Base-by-base conservation (phyloP, 1,140 invertebrate genomes). In the Pseudomyrmex dendroicus region DNA sequence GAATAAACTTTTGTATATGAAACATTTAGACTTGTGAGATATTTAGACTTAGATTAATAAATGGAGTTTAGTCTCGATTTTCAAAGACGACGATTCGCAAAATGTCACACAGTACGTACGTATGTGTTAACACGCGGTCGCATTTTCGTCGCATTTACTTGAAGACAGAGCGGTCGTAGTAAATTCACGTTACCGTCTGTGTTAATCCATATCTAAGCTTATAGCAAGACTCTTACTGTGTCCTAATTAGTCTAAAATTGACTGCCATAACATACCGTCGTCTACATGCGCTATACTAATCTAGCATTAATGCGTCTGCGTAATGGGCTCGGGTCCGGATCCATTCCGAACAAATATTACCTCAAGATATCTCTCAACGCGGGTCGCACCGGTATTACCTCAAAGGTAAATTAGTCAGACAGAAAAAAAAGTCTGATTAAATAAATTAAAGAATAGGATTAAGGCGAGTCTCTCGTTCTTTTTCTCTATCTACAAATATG, bases 181-280 rank as follows among this genome's bases (percentile, higher is more conserved):
- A 80, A 35, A 80, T 80, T 80, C 61, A 72, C 70, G n/a, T 59
- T 72, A 59, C 8, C 66, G 17, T 80, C 76, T 72, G 61, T 61
- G 54, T 80, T 72, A 72, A 59, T 80, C 66, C 44, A 1, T 17
- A 15, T 61, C 10, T 61, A 59, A 46, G 20, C 20, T 50, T 15
- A 44, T 17, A 25, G 20, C 48, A 59, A 80, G 66, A 61, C 44
- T 48, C 20, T 44, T 57, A 61, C 66, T 72, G 1, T 12, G 54
- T 80, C 15, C 76, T 80, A 80, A 80, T 80, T 80, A 80, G 76
- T 80, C 76, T 80, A 70, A 80, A 80, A 80, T 59, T 80, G 76
- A 80, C 66, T 72, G 54, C 2, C 20, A 12, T 10, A n/a, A 7
- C 44, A 57, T 5, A 48, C 52, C 44, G 9, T 56, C 52, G 63